phyloP scores from a whole-genome alignment of 37 sponge, comb jelly and placozoan species.

The Theonella swinhoei region DNA sequence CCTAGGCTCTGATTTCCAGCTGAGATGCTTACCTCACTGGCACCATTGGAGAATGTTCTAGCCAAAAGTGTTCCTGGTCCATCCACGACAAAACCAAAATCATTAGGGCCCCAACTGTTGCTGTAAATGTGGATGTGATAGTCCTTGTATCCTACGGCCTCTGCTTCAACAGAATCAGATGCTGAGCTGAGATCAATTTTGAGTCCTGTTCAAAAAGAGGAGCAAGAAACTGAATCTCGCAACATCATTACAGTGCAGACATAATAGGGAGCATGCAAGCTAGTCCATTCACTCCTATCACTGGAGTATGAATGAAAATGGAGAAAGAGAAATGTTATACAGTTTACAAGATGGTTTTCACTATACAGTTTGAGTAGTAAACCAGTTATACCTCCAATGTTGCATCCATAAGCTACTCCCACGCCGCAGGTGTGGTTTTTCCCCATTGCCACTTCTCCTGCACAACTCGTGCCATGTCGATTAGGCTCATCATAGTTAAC shows the following conservation, averaged over 20 bases:
- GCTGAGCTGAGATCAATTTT: conserved; percentile 12
- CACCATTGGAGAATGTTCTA: conserved; percentile 58
- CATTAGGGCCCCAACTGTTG: conserved; percentile 96
- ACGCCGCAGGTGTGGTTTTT: conserved; percentile 74
- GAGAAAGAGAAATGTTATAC: too few relatives aligned
- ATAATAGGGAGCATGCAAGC: neutral
- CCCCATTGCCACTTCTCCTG: conserved; percentile 87
- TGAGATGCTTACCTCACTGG: conserved; percentile 27
- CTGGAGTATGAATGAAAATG: too few relatives aligned
- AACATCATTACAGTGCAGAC: neutral
- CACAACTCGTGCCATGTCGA: conserved; percentile 95
- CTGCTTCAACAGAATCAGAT: conserved; percentile 81
- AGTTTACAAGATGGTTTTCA: too few relatives aligned
- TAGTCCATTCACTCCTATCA: neutral
- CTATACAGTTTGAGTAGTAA: too few relatives aligned
- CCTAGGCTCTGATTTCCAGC: neutral
- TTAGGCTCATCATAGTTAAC: conserved; percentile 17
- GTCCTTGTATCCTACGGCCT: conserved; percentile 65
- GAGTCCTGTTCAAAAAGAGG: conserved; percentile 3
- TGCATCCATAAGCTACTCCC: conserved; percentile 86
- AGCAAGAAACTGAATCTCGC: too few relatives aligned
- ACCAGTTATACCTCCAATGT: conserved; percentile 87
- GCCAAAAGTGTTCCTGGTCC: conserved; percentile 80
- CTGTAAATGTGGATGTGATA: conserved; percentile 87
- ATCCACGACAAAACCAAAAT: conserved; percentile 84